Conservation (phyloP, 2,797 vertebrate genomes). For the Manis pentadactyla region DNA sequence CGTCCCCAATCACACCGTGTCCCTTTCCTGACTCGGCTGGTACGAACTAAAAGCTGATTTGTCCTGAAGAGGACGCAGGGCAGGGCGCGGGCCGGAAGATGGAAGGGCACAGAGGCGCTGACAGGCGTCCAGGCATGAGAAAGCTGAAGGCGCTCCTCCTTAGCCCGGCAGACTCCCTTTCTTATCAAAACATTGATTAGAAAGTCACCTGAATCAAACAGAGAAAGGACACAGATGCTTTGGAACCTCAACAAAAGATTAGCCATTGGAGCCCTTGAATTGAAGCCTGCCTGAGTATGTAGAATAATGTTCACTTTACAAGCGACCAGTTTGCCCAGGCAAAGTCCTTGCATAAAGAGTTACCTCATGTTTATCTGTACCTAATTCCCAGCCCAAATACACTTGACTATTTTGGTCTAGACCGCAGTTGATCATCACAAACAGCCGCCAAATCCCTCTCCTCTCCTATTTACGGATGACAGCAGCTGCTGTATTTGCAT, state of each 20-base stretch:
- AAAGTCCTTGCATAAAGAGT: background rate
- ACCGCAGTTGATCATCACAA: background rate
- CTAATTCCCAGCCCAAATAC: slow-evolving; percentile 30
- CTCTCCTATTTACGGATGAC: slow-evolving; percentile 47
- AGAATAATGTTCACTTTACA: background rate
- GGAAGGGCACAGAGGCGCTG: too few relatives aligned
- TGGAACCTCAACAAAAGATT: background rate
- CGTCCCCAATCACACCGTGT: rapidly evolving
- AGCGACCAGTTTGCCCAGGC: background rate
- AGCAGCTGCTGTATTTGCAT: slow-evolving; percentile 78
- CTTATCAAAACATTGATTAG: background rate
- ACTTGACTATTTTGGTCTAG: slow-evolving; percentile 42
- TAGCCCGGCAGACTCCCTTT: background rate
- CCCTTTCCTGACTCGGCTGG: background rate
- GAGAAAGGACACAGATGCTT: background rate
- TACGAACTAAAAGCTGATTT: background rate
- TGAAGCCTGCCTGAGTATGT: background rate
- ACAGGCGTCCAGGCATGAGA: background rate
- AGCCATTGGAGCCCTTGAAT: background rate
- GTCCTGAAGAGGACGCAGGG: background rate
- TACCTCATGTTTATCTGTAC: slow-evolving; percentile 17
- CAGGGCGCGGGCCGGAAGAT: rapidly evolving
- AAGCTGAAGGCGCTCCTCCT: background rate
- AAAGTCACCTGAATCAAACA: background rate
- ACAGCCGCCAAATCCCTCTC: slow-evolving; percentile 59